A percentile compares a stretch with the other conserved stretches of the same genome.
Conservation (phyloP, 1,140 invertebrate species). For the Glossosoma conforme region DNA sequence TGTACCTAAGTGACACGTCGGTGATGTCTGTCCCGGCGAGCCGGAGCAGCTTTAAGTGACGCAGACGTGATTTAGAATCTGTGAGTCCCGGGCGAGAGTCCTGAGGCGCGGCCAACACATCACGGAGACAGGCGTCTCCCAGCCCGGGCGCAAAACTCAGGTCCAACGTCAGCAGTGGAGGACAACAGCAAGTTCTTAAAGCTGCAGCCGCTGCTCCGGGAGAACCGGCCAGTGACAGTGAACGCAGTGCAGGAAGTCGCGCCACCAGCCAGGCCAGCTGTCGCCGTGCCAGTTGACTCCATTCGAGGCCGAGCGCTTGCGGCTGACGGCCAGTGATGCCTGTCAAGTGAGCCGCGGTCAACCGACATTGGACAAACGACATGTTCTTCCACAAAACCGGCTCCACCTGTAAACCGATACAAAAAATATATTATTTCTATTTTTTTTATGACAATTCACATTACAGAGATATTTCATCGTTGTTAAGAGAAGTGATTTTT, state of each 20-base stretch:
- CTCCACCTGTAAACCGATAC: slow-evolving; percentile 57
- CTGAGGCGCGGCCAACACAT: slow-evolving; percentile 78
- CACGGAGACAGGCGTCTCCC: slow-evolving; percentile 74
- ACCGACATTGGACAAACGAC: slow-evolving; percentile 64
- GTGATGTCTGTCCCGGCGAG: slow-evolving; percentile 85
- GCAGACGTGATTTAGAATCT: slow-evolving; percentile 74
- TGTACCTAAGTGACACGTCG: slow-evolving; percentile 76
- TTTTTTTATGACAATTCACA: slow-evolving; percentile 6
- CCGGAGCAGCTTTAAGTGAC: slow-evolving; percentile 67
- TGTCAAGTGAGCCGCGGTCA: slow-evolving; percentile 68
- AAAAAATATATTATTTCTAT: slow-evolving; percentile 13
- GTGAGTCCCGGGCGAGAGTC: slow-evolving; percentile 79
- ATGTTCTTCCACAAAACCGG: slow-evolving; percentile 79
- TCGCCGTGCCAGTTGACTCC: slow-evolving; percentile 77
- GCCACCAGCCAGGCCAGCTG: slow-evolving; percentile 85
- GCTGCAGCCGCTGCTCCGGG: slow-evolving; percentile 75
- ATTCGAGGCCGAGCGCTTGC: slow-evolving; percentile 70
- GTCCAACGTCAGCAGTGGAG: slow-evolving; percentile 74
- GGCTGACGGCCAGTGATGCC: slow-evolving; percentile 88
- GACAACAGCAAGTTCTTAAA: slow-evolving; percentile 76
- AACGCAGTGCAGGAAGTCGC: slow-evolving; percentile 74
- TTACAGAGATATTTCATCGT: too few relatives aligned
- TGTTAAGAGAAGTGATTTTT: too few relatives aligned
- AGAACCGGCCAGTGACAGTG: slow-evolving; percentile 75
- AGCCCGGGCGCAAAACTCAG: slow-evolving; percentile 60